Percentiles rank a stretch among this genome's conserved stretches.
These are phyloP conservation scores for Paguma larvata DNA, from an alignment of 2,797 vertebrate genomes.

Conservation along the genomic window DNA sequence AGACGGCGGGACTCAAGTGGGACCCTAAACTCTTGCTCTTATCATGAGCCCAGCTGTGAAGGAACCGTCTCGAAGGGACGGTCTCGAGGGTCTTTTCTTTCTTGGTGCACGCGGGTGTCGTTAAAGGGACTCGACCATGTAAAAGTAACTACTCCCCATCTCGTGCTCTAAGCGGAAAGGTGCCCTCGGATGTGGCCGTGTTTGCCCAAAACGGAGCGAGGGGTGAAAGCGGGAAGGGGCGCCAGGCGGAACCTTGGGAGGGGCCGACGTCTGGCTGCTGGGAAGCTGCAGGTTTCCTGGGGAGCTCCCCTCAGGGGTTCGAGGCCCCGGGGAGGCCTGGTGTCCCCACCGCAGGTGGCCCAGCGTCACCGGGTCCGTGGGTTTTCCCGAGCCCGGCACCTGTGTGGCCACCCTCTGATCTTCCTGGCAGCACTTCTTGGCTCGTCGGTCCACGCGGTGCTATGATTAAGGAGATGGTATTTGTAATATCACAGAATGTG, in stretches of 20 bases:
- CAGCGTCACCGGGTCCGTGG: background rate
- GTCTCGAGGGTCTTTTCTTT: background rate
- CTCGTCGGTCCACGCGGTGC: background rate
- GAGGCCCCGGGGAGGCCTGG: background rate
- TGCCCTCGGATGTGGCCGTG: background rate
- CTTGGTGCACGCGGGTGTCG: background rate
- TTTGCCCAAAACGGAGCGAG: background rate
- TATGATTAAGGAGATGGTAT: accelerated
- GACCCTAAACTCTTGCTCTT: background rate
- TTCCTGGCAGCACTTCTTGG: background rate
- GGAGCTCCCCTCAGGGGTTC: background rate
- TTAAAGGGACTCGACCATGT: background rate
- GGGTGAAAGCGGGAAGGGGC: background rate
- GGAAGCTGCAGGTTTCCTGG: accelerated
- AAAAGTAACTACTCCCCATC: background rate
- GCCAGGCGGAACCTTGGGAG: background rate
- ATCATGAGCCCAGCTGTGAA: background rate
- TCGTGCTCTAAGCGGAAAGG: background rate
- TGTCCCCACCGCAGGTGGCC: background rate
- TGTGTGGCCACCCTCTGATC: background rate
- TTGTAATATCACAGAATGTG: background rate
- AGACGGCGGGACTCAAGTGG: background rate
- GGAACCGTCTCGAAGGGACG: background rate
- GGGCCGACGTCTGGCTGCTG: background rate
- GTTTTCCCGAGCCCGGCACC: background rate